Percentiles rank a stretch among this genome's conserved stretches.
These are phyloP conservation scores for Meteorus colon DNA, from an alignment of 2,888 invertebrate species.

Conservation along the genomic window DNA sequence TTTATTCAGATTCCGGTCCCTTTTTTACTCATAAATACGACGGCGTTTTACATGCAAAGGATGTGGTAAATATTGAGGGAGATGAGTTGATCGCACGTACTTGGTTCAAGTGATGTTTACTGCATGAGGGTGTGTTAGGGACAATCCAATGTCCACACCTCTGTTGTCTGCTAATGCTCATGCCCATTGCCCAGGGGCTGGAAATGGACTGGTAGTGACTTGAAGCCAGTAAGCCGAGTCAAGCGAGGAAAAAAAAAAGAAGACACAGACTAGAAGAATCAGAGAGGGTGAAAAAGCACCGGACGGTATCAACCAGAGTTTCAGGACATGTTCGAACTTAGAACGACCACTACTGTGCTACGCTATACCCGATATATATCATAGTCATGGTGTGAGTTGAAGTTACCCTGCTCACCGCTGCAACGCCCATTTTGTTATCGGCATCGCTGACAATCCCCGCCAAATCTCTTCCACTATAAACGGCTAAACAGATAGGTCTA, in stretches of 20 bases:
- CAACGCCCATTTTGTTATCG: conserved; percentile 48
- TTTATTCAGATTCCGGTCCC: conserved; percentile 70
- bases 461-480: conserved; percentile 73
- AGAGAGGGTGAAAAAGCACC: conserved; percentile 41
- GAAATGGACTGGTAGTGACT: conserved; percentile 54
- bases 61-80: background rate
- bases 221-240: conserved; percentile 38
- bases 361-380: background rate
- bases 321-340: conserved; percentile 23
- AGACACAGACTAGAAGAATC: conserved; percentile 30
- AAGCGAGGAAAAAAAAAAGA: conserved; percentile 43
- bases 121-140: conserved; percentile 54
- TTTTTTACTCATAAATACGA: conserved; percentile 68
- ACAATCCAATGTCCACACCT: conserved; percentile 70
- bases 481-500: conserved; percentile 74
- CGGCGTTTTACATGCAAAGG: conserved; percentile 54
- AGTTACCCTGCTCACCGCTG: conserved; percentile 29
- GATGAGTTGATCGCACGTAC: conserved; percentile 54
- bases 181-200: conserved; percentile 63
- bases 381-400: conserved; percentile 32
- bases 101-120: conserved; percentile 40
- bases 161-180: conserved; percentile 70
- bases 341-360: conserved; percentile 34
- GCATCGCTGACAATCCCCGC: conserved; percentile 70
- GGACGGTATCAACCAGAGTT: conserved; percentile 63